phyloP scores from a whole-genome alignment of 2,797 vertebrate species.

The Molossus molossus region DNA sequence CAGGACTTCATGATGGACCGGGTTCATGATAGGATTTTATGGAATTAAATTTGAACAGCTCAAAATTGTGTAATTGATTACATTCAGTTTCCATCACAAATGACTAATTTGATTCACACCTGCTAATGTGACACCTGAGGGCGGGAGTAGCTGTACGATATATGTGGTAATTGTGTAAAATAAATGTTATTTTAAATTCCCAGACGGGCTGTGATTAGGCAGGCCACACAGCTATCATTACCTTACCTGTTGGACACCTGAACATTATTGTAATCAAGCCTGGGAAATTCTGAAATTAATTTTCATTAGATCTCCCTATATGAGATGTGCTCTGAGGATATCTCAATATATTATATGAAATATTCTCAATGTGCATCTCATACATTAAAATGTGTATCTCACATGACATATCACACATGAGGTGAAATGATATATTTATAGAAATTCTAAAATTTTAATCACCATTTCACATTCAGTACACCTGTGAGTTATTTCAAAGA shows the following conservation, averaged over 20 bases:
- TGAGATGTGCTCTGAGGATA: neutral
- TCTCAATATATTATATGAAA: neutral
- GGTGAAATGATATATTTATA: conserved; percentile 56
- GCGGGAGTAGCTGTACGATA: neutral
- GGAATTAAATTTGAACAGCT: conserved; percentile 73
- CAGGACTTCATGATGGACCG: neutral
- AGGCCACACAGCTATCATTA: conserved; percentile 43
- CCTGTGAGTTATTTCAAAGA: conserved; percentile 58
- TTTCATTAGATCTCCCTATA: conserved; percentile 69
- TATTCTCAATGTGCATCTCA: neutral
- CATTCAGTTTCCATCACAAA: conserved; percentile 68
- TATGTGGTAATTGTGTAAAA: conserved; percentile 27
- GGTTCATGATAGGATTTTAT: conserved; percentile 64
- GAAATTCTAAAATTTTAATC: conserved; percentile 61
- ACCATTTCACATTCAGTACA: conserved; percentile 51
- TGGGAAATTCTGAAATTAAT: conserved; percentile 72
- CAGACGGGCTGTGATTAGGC: conserved; percentile 56
- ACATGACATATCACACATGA: neutral
- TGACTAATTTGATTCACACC: conserved; percentile 76
- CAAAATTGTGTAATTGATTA: conserved; percentile 79
- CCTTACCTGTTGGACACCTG: conserved; percentile 58
- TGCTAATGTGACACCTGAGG: conserved; percentile 67
- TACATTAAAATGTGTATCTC: neutral
- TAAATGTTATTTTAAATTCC: conserved; percentile 69
- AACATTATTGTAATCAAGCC: conserved; percentile 69